Percentiles rank a stretch among this genome's conserved stretches.
Evolutionary conservation across 2,113 vertebrate species (phyloP).

Genomic region (Thermophis baileyi): DNA sequence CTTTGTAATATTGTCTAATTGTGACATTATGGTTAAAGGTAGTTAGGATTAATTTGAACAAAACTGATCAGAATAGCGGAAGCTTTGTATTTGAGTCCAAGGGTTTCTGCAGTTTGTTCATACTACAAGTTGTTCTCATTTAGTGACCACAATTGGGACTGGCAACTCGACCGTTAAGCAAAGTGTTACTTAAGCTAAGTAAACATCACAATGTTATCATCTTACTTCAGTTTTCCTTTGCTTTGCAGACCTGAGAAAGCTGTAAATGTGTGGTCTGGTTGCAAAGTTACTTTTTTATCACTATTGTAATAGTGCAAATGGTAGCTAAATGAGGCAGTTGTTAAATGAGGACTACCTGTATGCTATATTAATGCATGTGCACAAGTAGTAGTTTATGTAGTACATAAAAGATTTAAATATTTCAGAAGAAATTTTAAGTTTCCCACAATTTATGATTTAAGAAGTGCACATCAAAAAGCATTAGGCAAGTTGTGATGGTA

Average conservation of each 20-base stretch:
- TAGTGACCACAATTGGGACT: not conserved
- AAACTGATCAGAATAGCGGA: not conserved
- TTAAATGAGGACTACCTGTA: not conserved
- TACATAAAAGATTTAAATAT: not conserved
- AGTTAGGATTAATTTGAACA: not conserved
- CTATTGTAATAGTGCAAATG: not conserved
- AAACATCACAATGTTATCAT: not conserved
- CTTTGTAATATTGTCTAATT: not conserved
- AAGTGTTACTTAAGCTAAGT: not conserved
- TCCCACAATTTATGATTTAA: not conserved
- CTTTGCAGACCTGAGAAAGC: not conserved
- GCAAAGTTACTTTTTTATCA: not conserved
- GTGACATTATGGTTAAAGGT: not conserved
- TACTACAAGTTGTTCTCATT: not conserved
- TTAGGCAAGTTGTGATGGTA: not conserved
- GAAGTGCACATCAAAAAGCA: not conserved
- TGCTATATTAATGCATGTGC: not conserved
- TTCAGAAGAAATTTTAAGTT: not conserved
- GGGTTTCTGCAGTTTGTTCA: not conserved
- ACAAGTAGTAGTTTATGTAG: not conserved
- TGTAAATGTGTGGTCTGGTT: not conserved
- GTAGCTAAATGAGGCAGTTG: not conserved
- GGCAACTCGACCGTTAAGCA: not conserved
- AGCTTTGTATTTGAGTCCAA: not conserved
- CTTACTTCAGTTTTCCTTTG: not conserved